Percentiles rank a stretch among this genome's conserved stretches.
Evolutionary conservation across 2,888 invertebrate species (phyloP).

Genomic region (Teinopalpus imperialis): DNA sequence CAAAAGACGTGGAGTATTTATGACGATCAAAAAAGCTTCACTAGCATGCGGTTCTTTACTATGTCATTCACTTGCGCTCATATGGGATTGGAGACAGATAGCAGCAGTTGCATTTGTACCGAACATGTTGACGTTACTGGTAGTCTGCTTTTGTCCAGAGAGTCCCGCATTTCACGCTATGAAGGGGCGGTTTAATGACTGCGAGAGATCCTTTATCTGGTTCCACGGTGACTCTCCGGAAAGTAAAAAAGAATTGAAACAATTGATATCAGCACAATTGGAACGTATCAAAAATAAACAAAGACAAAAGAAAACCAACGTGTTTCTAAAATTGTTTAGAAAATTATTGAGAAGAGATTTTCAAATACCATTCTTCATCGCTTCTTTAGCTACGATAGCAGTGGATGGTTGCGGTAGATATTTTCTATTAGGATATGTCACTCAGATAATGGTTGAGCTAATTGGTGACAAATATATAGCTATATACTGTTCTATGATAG

Average conservation of each 20-base stretch:
- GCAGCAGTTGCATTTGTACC: slow-evolving; percentile 32
- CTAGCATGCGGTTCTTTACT: slow-evolving; percentile 37
- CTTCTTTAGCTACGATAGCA: slow-evolving; percentile 36
- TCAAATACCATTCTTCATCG: slow-evolving; percentile 39
- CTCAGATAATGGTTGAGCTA: slow-evolving; percentile 43
- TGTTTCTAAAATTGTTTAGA: slow-evolving; percentile 25
- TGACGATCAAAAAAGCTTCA: slow-evolving; percentile 38
- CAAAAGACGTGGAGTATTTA: slow-evolving; percentile 44
- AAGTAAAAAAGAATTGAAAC: slow-evolving; percentile 36
- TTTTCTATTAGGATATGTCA: slow-evolving; percentile 42
- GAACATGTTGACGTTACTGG: slow-evolving; percentile 28
- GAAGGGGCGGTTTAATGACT: slow-evolving; percentile 44
- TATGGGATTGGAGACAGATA: slow-evolving; percentile 45
- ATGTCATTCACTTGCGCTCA: slow-evolving; percentile 41
- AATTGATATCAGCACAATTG: slow-evolving; percentile 33
- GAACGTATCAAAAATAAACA: slow-evolving; percentile 22
- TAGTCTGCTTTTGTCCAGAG: slow-evolving; percentile 46
- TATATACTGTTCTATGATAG: slow-evolving; percentile 41
- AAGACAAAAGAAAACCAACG: not conserved
- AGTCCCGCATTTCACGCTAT: slow-evolving; percentile 47
- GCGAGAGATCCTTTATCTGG: slow-evolving; percentile 42
- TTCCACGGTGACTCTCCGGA: slow-evolving; percentile 36
- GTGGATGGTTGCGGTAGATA: slow-evolving; percentile 45
- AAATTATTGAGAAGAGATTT: slow-evolving; percentile 39
- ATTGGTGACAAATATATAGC: slow-evolving; percentile 38